Percentiles rank a stretch among this genome's conserved stretches.
Conservation (phyloP, 92 coral and sea anemone species). For the Phymanthus crucifer region DNA sequence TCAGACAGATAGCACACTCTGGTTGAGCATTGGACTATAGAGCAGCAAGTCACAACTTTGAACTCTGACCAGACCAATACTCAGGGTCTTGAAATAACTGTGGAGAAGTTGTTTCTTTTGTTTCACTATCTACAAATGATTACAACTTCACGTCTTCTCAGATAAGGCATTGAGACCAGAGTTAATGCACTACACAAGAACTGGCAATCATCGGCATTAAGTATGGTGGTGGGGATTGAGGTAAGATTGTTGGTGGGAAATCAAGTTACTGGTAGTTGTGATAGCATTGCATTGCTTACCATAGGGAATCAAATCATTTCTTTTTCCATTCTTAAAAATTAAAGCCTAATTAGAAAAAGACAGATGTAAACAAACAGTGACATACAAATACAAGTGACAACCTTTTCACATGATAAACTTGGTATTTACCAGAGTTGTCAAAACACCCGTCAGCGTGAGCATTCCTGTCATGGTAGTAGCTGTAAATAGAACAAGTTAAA, state of each 20-base stretch:
- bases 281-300: conserved; percentile 47
- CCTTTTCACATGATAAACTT: background rate
- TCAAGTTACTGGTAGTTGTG: background rate
- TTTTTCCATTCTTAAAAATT: conserved; percentile 93
- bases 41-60: too few species aligned
- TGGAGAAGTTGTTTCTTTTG: too few species aligned
- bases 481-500: background rate
- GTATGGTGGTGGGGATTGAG: too few species aligned
- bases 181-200: too few species aligned
- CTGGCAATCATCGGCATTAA: background rate
- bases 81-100: too few species aligned
- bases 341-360: conserved; percentile 62
- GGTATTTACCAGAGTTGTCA: conserved; percentile 77
- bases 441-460: conserved; percentile 81
- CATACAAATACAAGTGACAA: background rate
- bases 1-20: too few species aligned
- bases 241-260: too few species aligned
- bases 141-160: too few species aligned
- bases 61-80: too few species aligned
- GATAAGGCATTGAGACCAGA: too few species aligned
- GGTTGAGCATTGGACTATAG: too few species aligned
- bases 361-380: background rate
- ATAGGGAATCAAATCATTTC: conserved; percentile 83
- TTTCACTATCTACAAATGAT: too few species aligned
- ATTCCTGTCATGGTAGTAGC: conserved; percentile 79